phyloP scores from a whole-genome alignment of 2,888 invertebrate species.

The Panzeria rudis region DNA sequence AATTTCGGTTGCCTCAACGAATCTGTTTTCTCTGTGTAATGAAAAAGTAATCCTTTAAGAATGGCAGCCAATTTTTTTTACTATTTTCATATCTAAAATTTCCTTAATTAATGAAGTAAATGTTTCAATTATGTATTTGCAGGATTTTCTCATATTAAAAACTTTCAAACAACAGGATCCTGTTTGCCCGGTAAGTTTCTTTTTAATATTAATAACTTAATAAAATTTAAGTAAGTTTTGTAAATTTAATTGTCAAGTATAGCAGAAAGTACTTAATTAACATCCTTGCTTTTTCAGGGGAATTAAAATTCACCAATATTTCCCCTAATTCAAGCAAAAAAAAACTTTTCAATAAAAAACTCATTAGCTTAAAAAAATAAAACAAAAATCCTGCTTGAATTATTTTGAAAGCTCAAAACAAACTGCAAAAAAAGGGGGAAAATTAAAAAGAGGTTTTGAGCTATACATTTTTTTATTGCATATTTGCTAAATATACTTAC shows the following conservation, averaged over 20 bases:
- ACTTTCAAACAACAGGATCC: slow-evolving; percentile 79
- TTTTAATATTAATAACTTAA: too few species aligned
- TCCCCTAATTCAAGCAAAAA: slow-evolving; percentile 33
- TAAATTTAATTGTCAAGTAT: slow-evolving; percentile 55
- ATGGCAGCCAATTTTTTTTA: too few species aligned
- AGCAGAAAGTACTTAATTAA: slow-evolving; percentile 18
- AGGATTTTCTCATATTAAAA: slow-evolving; percentile 83
- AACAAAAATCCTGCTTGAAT: background rate
- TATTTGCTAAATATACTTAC: background rate
- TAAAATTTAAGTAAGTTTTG: too few species aligned
- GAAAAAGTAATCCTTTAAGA: too few species aligned
- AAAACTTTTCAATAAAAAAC: background rate
- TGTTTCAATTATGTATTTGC: slow-evolving; percentile 65
- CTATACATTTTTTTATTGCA: background rate
- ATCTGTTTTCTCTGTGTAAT: too few species aligned
- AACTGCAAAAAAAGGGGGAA: background rate
- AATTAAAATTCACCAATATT: slow-evolving; percentile 48
- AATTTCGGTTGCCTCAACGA: too few species aligned
- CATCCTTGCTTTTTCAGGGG: slow-evolving; percentile 55
- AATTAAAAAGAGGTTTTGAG: background rate
- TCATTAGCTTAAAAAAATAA: background rate
- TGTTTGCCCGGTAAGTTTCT: slow-evolving; percentile 81
- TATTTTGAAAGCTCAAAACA: background rate
- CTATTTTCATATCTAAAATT: too few species aligned
- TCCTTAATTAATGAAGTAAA: too few species aligned